Base-by-base conservation (phyloP, 2,797 vertebrate species). In the Peromyscus aztecus region DNA sequence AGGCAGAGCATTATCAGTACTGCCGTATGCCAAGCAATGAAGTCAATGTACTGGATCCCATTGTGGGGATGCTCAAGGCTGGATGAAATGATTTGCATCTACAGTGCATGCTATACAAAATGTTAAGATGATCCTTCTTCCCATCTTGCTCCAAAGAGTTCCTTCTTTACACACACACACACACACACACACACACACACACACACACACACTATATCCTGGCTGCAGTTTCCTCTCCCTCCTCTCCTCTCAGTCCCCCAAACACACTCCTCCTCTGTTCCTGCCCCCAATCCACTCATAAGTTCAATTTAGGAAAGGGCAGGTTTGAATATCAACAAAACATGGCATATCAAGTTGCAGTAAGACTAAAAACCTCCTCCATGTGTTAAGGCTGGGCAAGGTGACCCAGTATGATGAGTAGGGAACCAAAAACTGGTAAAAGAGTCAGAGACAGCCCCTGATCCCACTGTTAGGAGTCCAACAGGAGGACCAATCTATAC, bases 71-170 rank as follows among this genome's bases (percentile, higher is more conserved):
- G 94, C 84, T 75, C 0, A n/a, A 75, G 61, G 37, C 89, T 1
- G 13, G 34, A 67, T 3, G 16, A 90, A 91, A 95, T 75, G 46
- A 92, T 46, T 86, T 95, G 86, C 43, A 59, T 76, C 46, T 61
- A 88, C 0, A 59, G 16, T 46, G n/a, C 19, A 4, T 24, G 73
- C 37, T 77, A 6, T 29, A 16, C 71, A 81, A 93, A 82, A 84
- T 80, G 69, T 55, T 29, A 86, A 69, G 10, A 76, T 87, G 23
- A 71, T 34, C 52, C 43, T 82, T 61, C 12, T 97, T 89, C 34
- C 37, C 4, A 2, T 40, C 52, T 24, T 77, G 6, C 86, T 83
- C 80, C 91, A 37, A n/a, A 97, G 78, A 78, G 21, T 24, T 11
- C 4, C 12, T 88, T 75, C 49, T 82, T 6, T 19, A 23, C 11